Conservation (phyloP, 1,140 invertebrate species). For the Fopius arisanus region DNA sequence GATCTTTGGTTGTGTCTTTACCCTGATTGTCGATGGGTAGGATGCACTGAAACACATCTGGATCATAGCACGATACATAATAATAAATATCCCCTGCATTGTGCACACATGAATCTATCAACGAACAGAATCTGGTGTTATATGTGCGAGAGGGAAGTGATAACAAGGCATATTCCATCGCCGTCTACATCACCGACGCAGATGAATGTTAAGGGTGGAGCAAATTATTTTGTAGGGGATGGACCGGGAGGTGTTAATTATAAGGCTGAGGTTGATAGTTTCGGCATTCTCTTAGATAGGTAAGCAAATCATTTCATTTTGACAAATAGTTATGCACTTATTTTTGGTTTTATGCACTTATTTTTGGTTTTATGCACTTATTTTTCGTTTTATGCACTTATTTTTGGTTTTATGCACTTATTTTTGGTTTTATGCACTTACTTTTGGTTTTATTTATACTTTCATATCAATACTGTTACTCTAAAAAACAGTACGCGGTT, state of each 20-base stretch:
- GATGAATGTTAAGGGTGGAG: constrained; percentile 47
- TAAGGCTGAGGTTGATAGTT: constrained; percentile 43
- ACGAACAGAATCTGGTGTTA: constrained; percentile 88
- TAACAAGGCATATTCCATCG: constrained; percentile 57
- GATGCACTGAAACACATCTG: constrained; percentile 79
- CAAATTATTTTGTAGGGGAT: constrained; percentile 51
- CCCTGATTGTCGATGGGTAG: constrained; percentile 77
- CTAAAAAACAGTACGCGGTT: no score
- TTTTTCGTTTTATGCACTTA: constrained; percentile 2
- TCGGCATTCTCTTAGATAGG: constrained; percentile 30
- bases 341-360: background rate
- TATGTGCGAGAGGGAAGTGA: constrained; percentile 78
- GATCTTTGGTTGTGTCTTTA: constrained; percentile 87
- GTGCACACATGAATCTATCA: constrained; percentile 83
- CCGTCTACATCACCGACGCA: constrained; percentile 53
- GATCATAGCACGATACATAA: constrained; percentile 85
- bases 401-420: no score
- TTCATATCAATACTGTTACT: no score
- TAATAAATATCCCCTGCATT: constrained; percentile 75
- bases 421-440: no score
- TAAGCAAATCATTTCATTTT: constrained; percentile 4
- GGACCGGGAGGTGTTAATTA: constrained; percentile 45
- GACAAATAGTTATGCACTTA: no score
- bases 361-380: background rate
- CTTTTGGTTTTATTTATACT: no score